Percentiles rank a stretch among this genome's conserved stretches.
phyloP scores from a whole-genome alignment of 2,888 invertebrate species.

The Apamea sordens region DNA sequence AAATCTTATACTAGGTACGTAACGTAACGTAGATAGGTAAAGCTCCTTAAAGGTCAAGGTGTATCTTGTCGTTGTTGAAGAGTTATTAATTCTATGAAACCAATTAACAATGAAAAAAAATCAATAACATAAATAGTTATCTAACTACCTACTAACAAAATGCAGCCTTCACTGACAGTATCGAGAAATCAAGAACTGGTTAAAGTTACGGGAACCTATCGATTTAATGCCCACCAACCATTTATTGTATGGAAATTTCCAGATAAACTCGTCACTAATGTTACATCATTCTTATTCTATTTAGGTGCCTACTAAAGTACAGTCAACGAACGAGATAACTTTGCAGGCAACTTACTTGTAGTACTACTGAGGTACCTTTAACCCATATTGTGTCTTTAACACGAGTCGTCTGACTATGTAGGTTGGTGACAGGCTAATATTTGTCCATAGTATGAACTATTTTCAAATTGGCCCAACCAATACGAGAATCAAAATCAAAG shows the following conservation, averaged over 20 bases:
- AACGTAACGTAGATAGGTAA: background rate
- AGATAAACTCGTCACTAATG: background rate
- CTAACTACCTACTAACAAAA: background rate
- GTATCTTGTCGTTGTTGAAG: slow-evolving; percentile 10
- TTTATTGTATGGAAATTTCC: slow-evolving; percentile 3
- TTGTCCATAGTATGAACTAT: background rate
- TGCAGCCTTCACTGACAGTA: background rate
- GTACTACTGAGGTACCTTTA: background rate
- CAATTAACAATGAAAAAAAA: background rate
- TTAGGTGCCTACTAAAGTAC: background rate
- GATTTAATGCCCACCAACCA: background rate
- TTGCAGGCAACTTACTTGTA: background rate
- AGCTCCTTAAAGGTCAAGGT: slow-evolving; percentile 10
- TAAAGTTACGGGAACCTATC: background rate
- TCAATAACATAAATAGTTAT: background rate
- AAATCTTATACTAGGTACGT: background rate
- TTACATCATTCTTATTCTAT: background rate
- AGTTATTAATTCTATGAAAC: background rate
- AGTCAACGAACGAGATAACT: background rate
- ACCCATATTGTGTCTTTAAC: background rate
- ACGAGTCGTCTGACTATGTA: background rate
- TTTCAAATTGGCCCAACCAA: background rate
- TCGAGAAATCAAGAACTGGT: background rate
- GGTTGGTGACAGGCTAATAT: background rate
- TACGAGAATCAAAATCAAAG: background rate